Evolutionary conservation across 2,797 vertebrate species (phyloP).

Genomic region (Eurystomus glaucurus): DNA sequence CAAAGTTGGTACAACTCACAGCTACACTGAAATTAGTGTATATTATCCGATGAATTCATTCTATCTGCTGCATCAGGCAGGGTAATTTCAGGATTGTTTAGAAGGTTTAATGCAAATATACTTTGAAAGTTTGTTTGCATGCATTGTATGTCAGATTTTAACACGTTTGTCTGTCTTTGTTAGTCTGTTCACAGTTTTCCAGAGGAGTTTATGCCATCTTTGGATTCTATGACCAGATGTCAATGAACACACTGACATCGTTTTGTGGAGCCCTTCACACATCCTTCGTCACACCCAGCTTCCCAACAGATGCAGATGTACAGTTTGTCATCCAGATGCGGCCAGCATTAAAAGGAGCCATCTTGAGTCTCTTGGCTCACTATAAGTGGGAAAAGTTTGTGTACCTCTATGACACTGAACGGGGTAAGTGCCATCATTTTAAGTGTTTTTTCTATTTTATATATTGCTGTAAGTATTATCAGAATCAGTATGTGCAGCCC

Average conservation of each 20-base stretch:
- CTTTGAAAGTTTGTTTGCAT: background rate
- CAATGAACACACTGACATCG: slow-evolving; percentile 98
- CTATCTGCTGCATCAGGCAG: background rate
- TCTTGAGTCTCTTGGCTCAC: slow-evolving; percentile 94
- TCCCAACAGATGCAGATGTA: slow-evolving; percentile 96
- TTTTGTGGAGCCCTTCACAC: slow-evolving; percentile 99
- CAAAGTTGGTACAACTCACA: background rate
- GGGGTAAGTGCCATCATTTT: slow-evolving; percentile 88
- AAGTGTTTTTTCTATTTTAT: background rate
- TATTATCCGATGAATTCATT: background rate
- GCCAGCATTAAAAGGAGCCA: slow-evolving; percentile 94
- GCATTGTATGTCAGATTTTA: background rate
- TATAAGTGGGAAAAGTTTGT: slow-evolving; percentile 99
- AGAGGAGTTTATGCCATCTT: slow-evolving; percentile 99
- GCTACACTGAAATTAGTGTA: background rate
- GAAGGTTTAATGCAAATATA: background rate
- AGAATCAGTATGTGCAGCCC: background rate
- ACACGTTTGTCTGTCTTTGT: slow-evolving; percentile 59
- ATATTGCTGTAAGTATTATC: background rate
- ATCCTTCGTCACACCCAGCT: slow-evolving; percentile 98
- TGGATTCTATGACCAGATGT: slow-evolving; percentile 99
- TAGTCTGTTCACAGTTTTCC: slow-evolving; percentile 99
- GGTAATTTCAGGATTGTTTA: background rate
- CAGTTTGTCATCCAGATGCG: slow-evolving; percentile 99
- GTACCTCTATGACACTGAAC: slow-evolving; percentile 98